phyloP scores from a whole-genome alignment of 2,888 invertebrate genomes.

The Nomada ferruginata region DNA sequence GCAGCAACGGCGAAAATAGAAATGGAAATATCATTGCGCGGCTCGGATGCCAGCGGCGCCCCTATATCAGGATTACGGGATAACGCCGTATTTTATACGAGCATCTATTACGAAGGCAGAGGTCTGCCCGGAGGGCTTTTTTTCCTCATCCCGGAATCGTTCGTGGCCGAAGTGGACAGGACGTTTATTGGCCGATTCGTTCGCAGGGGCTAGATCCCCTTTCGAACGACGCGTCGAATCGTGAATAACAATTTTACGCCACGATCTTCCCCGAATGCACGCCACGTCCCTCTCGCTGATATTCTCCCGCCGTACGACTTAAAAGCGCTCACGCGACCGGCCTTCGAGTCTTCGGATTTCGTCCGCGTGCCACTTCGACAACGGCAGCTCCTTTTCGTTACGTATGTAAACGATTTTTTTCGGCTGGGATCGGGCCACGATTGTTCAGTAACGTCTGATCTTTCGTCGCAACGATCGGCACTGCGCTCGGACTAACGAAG shows the following conservation, averaged over 20 bases:
- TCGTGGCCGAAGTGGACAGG: constrained; percentile 1
- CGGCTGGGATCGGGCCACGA: neutral
- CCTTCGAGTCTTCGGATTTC: constrained; percentile 37
- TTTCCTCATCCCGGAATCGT: neutral
- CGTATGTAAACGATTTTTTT: constrained; percentile 11
- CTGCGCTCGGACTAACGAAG: neutral
- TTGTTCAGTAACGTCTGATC: neutral
- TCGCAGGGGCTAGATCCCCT: neutral
- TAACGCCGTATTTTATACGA: neutral
- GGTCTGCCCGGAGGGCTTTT: neutral
- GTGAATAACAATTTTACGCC: constrained; percentile 51
- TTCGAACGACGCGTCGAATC: constrained; percentile 4
- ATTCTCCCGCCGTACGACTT: constrained; percentile 20
- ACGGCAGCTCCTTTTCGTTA: neutral
- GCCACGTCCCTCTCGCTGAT: constrained; percentile 31
- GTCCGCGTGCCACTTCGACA: neutral
- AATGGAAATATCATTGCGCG: neutral
- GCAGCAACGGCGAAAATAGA: neutral
- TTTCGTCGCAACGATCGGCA: neutral
- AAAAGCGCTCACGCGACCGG: constrained; percentile 47
- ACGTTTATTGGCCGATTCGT: constrained; percentile 12
- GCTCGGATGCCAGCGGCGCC: neutral
- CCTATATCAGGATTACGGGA: neutral
- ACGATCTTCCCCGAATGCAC: constrained; percentile 35
- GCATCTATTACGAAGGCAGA: neutral